Evolutionary conservation across 2,113 vertebrate species (phyloP), one percentile per base, ranked within the genome.

Genomic region (Sinocyclocheilus grahami): DNA sequence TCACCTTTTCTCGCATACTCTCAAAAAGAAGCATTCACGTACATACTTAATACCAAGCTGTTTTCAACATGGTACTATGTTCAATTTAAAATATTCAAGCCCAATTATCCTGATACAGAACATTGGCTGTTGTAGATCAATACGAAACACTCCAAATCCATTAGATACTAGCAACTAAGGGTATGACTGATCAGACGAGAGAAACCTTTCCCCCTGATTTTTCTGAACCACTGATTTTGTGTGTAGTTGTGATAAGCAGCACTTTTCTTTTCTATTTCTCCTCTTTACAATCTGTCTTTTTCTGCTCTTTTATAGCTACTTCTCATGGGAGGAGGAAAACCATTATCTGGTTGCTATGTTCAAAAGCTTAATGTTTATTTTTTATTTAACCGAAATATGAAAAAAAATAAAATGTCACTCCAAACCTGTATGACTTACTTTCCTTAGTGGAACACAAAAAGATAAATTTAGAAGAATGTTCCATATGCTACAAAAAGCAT

Each of bases 61-160:
- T 72, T 33, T 39, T 39, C 69, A 72, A 39, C 9, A 39, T 72
- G 30, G 33, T 0, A 8, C 69, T 3, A 33, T 20, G 27, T 33
- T 72, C 27, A 20, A 9, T 78, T 55, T 33, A 53, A 78, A 30
- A 78, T 10, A 78, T 39, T n/a, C 20, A 39, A 63, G 78, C 22
- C 30, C 55, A 80, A 39, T 80, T 80, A 80, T 37, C 78, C 33
- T 42, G 30, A n/a, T 39, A 16, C 37, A 63, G 33, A 60, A 63
- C 78, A 63, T 22, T 60, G 27, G 6, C 33, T 42, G 53, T 60
- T 33, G 12, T 13, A 62, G 18, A 80, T 63, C 78, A 80, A 80
- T 80, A 63, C 2, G 18, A 60, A n/a, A 37, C 33, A 63, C 78
- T 80, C 12, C 1, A 63, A 63, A 80, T 14, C 78, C 78, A 63